Conservation (phyloP, 2,888 invertebrate genomes). For the Parnassius smintheus region DNA sequence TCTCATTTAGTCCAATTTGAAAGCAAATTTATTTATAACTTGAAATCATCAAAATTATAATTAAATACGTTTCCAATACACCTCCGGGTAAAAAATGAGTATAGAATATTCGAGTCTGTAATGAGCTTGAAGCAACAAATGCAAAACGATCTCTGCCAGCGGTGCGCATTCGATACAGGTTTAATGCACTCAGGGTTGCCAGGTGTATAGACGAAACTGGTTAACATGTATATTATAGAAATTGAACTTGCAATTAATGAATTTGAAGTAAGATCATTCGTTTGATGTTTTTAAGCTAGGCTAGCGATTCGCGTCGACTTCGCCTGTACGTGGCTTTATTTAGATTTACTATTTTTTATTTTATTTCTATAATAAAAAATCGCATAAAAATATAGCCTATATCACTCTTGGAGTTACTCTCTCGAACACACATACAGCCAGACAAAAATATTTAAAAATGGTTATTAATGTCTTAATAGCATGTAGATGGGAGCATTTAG, state of each 20-base stretch:
- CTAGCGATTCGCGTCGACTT: no score
- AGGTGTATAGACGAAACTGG: neutral
- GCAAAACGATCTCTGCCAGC: conserved; percentile 11
- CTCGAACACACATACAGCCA: no score
- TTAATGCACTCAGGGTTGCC: conserved; percentile 14
- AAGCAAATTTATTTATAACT: conserved; percentile 8
- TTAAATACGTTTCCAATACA: conserved; percentile 9
- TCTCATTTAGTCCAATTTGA: neutral
- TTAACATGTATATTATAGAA: neutral
- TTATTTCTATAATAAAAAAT: no score
- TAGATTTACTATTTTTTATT: no score
- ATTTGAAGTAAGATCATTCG: no score
- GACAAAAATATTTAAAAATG: no score
- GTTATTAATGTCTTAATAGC: no score
- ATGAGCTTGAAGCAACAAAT: conserved; percentile 15
- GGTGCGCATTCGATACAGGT: neutral
- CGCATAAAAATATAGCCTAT: no score
- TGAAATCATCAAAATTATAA: conserved; percentile 17
- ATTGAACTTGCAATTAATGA: neutral
- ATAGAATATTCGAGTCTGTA: conserved; percentile 19
- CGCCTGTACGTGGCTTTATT: no score
- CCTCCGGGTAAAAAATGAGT: conserved; percentile 6
- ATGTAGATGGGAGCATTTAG: no score
- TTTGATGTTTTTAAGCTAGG: no score
- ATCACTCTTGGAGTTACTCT: no score